Base-by-base conservation (phyloP, 2,888 invertebrate genomes). In the Anthoptus insignis region DNA sequence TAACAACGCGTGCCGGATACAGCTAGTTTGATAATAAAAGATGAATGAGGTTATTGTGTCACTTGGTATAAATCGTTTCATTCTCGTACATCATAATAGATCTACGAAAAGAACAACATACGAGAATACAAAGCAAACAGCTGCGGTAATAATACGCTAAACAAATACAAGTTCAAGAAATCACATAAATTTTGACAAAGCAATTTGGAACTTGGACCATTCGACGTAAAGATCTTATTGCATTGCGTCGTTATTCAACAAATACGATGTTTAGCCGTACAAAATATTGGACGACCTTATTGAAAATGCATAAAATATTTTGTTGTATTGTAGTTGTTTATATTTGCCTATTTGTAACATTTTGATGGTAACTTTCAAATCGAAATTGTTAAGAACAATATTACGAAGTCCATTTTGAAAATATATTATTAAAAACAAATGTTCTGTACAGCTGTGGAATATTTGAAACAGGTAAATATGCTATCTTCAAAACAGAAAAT, bases 401-500 rank as follows among this genome's bases (percentile, higher is more conserved):
- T 39, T 39, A 39, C 1, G 8, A 42, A 42, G 19, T 42, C 19
- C 11, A 42, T 19, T 42, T 19, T 9, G 11, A 42, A 42, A 19
- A 42, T 42, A 42, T 19, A 42, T 42, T 19, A 42, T 42, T 19
- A 19, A 42, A 19, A 19, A 42, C 9, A 42, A 19, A 19, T 42
- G 16, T 4, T 42, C 19, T 42, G 42, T 24, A 47, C 11, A 11
- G 2, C 37, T 42, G 29, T 60, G 19, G 37, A 63, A 39, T 47
- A 54, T 56, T 32, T 6, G 21, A 56, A 56, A 49, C 56, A 49
- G 56, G 56, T 63, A 49, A 63, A 63, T 49, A 49, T 56, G 47
- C 71, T 73, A 78, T 75, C 73, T 73, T 74, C 70, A 73, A 69
- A 70, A 78, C 76, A 79, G 79, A 76, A 83, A 84, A 74, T 83